Evolutionary conservation across 2,888 invertebrate species (phyloP), one percentile per base, ranked within the genome.

Genomic region (Actias luna): DNA sequence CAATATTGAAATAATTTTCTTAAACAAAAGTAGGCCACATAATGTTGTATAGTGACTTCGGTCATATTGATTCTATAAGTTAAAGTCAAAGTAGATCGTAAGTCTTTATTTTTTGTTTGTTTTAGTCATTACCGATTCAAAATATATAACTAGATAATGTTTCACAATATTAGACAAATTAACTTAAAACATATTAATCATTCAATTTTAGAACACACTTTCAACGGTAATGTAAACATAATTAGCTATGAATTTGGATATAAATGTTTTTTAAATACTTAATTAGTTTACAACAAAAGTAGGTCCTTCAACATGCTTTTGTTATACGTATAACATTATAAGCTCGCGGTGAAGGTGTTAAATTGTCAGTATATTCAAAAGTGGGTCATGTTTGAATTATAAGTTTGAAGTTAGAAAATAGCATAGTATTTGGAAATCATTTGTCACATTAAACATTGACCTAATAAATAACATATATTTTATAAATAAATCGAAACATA

Each of bases 391-490:
- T 58, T 63, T 55, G 59, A 58, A 55, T 55, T 33, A 29, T 60
- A 65, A 64, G 59, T 65, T 59, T 42, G 58, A 59, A 52, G 42
- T 25, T 35, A 42, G 42, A 59, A 62, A 65, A 63, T 58, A 61
- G 59, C 42, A 55, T 52, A 61, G 33, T 67, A 58, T 65, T 69
- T 66, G 25, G 59, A 64, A 73, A 71, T 70, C 64, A 67, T 52
- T 55, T 58, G 67, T 65, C 65, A 64, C 55, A 62, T 46, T 46
- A 50, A 62, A 58, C 46, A 29, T 59, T 50, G 65, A 65, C 68
- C 64, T 65, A 67, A 73, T 67, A 77, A 79, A 74, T 73, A 68
- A 73, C 62, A 67, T 71, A 71, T 68, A 74, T 74, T 72, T 69
- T 63, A 65, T 67, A 76, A 75, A 68, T 72, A 73, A 73, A 70